A percentile compares a stretch with the other conserved stretches of the same genome.
These are phyloP conservation scores for Scaptomyza montana DNA, from an alignment of 1,140 invertebrate genomes.

Conservation along the genomic window DNA sequence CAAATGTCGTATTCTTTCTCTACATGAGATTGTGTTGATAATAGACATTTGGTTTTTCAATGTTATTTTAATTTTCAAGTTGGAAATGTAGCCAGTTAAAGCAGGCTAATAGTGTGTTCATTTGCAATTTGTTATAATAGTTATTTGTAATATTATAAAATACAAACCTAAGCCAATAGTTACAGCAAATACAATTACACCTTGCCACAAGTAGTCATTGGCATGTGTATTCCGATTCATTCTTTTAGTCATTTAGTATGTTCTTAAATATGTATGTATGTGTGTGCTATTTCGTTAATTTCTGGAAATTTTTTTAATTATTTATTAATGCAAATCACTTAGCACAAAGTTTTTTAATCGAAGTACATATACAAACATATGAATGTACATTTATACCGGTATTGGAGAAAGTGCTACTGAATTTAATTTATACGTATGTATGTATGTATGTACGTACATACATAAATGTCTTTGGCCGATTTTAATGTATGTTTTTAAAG, in stretches of 20 bases:
- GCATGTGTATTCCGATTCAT: not conserved
- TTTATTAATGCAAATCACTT: too few relatives aligned
- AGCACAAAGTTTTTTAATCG: too few relatives aligned
- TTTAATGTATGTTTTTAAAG: too few relatives aligned
- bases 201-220: constrained; percentile 3
- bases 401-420: not conserved
- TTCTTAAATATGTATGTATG: not conserved
- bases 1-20: too few relatives aligned
- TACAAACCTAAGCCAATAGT: constrained; percentile 30
- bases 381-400: not conserved
- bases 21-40: too few relatives aligned
- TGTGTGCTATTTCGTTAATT: constrained; percentile 4
- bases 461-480: too few relatives aligned
- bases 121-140: not conserved
- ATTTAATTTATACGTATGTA: not conserved
- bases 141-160: constrained; percentile 1
- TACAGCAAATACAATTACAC: constrained; percentile 19
- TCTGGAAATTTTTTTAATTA: too few relatives aligned
- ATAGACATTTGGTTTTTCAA: too few relatives aligned
- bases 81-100: not conserved
- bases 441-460: not conserved
- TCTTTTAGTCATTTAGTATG: constrained; percentile 2
- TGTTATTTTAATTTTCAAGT: not conserved
- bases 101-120: too few relatives aligned
- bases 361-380: not conserved